A percentile compares a stretch with the other conserved stretches of the same genome.
Evolutionary conservation across 2,888 invertebrate genomes (phyloP).

Genomic region (Coecobrya sp.): DNA sequence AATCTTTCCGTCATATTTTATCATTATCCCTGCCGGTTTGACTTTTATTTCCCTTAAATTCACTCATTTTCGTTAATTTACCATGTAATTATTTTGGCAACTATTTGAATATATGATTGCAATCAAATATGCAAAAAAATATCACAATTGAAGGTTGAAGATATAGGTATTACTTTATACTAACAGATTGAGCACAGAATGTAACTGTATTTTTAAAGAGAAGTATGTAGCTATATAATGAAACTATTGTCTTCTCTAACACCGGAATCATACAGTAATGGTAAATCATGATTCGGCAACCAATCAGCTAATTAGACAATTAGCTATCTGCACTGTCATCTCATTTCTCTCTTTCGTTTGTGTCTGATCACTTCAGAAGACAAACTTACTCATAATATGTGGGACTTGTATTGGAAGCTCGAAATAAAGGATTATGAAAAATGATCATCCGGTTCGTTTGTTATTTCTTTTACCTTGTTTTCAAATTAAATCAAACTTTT

Average conservation of each 20-base stretch:
- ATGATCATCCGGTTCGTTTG: conserved; percentile 48
- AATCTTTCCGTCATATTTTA: conserved; percentile 37
- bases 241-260: not conserved
- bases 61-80: conserved; percentile 54
- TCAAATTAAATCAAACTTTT: not conserved
- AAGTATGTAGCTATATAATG: no score
- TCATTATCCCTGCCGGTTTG: conserved; percentile 65
- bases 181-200: no score
- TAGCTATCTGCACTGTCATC: conserved; percentile 21
- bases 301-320: conserved; percentile 72
- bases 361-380: not conserved
- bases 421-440: no score
- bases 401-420: no score
- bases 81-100: conserved; percentile 71
- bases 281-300: conserved; percentile 19
- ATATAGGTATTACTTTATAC: no score
- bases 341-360: not conserved
- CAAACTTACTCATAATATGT: conserved; percentile 39
- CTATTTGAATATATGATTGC: conserved; percentile 76
- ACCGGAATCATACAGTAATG: not conserved
- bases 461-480: no score
- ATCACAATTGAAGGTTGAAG: not conserved
- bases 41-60: conserved; percentile 69
- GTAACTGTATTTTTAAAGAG: not conserved
- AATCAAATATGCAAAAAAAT: conserved; percentile 71